These are phyloP conservation scores for Ommatoiulus sabulosus DNA, from an alignment of 2,888 invertebrate genomes.

Conservation along the genomic window DNA sequence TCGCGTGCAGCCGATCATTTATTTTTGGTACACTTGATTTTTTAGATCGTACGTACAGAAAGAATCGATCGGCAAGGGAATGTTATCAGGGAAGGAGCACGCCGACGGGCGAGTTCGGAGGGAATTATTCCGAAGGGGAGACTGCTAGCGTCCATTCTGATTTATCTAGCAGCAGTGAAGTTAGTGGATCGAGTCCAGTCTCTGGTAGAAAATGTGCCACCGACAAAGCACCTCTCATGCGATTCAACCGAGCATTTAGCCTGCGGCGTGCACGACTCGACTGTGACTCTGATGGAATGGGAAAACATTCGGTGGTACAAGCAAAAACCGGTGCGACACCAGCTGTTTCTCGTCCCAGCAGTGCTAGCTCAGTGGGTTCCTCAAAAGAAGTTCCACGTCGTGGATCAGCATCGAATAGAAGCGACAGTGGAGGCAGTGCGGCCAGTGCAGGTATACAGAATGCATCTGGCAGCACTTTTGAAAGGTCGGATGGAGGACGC, in stretches of 20 bases:
- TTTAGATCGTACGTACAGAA: neutral
- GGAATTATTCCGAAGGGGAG: slow-evolving; percentile 60
- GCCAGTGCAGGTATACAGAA: slow-evolving; percentile 56
- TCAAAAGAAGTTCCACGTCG: slow-evolving; percentile 59
- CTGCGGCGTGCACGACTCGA: slow-evolving; percentile 76
- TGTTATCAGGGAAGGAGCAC: slow-evolving; percentile 58
- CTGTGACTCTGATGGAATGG: slow-evolving; percentile 63
- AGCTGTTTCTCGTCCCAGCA: slow-evolving; percentile 53
- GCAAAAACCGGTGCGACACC: slow-evolving; percentile 41
- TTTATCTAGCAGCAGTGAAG: slow-evolving; percentile 69
- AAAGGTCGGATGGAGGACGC: slow-evolving; percentile 75
- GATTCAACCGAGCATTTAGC: slow-evolving; percentile 79
- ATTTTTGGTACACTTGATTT: neutral
- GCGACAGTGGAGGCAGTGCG: slow-evolving; percentile 56
- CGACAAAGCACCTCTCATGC: slow-evolving; percentile 70
- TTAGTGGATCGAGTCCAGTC: slow-evolving; percentile 64
- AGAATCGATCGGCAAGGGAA: slow-evolving; percentile 50
- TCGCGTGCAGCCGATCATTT: no score
- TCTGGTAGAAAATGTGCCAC: slow-evolving; percentile 65
- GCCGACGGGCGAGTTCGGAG: slow-evolving; percentile 51
- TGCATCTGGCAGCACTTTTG: slow-evolving; percentile 66
- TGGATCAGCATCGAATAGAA: slow-evolving; percentile 61
- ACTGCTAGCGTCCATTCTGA: slow-evolving; percentile 63
- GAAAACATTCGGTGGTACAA: slow-evolving; percentile 61
- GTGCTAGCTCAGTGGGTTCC: slow-evolving; percentile 52